Evolutionary conservation across 1,140 invertebrate species (phyloP), one percentile per base, ranked within the genome.

Genomic region (Drosophila sucinea): DNA sequence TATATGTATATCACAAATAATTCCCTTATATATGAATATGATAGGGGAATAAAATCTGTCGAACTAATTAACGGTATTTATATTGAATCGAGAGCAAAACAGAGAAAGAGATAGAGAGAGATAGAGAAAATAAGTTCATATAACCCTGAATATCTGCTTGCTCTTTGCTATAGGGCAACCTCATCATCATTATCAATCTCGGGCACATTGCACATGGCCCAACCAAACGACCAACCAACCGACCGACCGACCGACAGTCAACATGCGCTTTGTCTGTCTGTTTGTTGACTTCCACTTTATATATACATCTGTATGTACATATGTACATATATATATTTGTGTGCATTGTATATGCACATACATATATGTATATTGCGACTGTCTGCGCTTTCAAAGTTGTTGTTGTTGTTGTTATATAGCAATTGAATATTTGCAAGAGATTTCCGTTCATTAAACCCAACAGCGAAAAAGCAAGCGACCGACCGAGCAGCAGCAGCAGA

Each of bases 371-470:
- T 73, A 73, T 70, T 77, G 73, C 73, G 60, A 64, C 75, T 70
- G 81, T 75, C 74, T 86, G 83, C 76, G 75, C 75, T 51, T 77
- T 77, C 78, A 69, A 77, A 74, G 78, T 85, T 87, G 44, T 27
- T 51, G 7, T 51, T 47, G 44, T 51, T 51, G 44, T 41, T 41
- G 40, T 67, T 78, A 80, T 86, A 87, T 86, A 90, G 85, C 84
- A 89, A 89, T 89, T 89, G 84, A 89, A 89, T 89, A 89, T 89
- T 89, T 89, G 84, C 84, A 89, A 89, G 85, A 89, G 84, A 89
- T 89, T 89, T 89, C 85, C 84, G 84, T 89, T 89, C 84, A 89
- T 89, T 89, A 89, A 89, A 89, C 84, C 84, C 84, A 85, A 90
- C 84, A 79, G 78, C 76, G 72, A 81, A 81, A 67, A 79, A 73